Conservation (phyloP, 2,888 invertebrate species). For the Oxystoma pomonae region DNA sequence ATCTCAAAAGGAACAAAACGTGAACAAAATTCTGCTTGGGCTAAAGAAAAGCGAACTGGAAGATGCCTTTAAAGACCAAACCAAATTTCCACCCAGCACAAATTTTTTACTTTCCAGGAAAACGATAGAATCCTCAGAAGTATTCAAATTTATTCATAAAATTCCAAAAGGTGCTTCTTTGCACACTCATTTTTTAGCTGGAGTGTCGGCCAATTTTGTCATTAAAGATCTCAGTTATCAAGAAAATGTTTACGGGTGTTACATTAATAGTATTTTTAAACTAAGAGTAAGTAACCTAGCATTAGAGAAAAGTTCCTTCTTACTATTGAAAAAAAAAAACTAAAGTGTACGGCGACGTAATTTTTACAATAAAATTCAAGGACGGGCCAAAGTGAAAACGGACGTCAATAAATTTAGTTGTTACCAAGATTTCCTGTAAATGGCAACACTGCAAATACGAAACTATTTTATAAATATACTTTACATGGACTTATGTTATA, state of each 20-base stretch:
- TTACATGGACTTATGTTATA: too few relatives aligned
- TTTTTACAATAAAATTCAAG: too few relatives aligned
- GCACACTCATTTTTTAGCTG: constrained; percentile 65
- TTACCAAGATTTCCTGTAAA: too few relatives aligned
- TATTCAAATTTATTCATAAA: constrained; percentile 60
- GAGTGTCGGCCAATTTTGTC: constrained; percentile 59
- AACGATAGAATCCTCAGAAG: constrained; percentile 57
- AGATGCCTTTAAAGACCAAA: constrained; percentile 34
- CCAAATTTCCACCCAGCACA: constrained; percentile 56
- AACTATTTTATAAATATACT: too few relatives aligned
- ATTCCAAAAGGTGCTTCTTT: constrained; percentile 75
- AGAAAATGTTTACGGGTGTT: constrained; percentile 54
- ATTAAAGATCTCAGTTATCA: constrained; percentile 59
- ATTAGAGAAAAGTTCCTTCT: too few relatives aligned
- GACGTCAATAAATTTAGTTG: too few relatives aligned
- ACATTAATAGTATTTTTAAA: constrained; percentile 37
- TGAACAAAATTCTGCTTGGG: constrained; percentile 35
- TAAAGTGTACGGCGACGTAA: too few relatives aligned
- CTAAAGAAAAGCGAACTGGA: constrained; percentile 37
- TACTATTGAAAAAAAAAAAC: too few relatives aligned
- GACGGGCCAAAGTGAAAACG: too few relatives aligned
- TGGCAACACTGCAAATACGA: too few relatives aligned
- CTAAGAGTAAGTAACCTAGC: constrained; percentile 38
- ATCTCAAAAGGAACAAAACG: constrained; percentile 32
- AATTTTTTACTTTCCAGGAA: constrained; percentile 62